These are phyloP conservation scores for Steinernema carpocapsae DNA, from an alignment of 2,888 invertebrate species.

Conservation along the genomic window DNA sequence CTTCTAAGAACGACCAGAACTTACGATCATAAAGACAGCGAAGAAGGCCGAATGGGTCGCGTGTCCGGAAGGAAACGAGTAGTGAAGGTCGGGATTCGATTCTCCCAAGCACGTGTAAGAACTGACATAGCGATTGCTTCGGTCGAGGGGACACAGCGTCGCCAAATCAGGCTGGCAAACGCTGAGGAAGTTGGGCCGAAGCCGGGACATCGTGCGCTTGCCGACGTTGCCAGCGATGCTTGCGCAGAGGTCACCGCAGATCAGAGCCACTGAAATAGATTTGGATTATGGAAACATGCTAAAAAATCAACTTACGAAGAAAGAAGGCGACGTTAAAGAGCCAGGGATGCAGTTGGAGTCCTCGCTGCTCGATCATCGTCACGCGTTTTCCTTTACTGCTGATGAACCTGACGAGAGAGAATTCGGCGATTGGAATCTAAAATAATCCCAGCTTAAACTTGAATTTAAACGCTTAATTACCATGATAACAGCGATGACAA, in stretches of 20 bases:
- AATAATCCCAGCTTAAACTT: slow-evolving; percentile 1
- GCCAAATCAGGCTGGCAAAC: slow-evolving; percentile 59
- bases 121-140: slow-evolving; percentile 50
- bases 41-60: slow-evolving; percentile 53
- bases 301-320: slow-evolving; percentile 36
- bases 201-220: slow-evolving; percentile 57
- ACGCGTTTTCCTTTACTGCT: slow-evolving; percentile 40
- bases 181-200: slow-evolving; percentile 59
- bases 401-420: slow-evolving; percentile 47
- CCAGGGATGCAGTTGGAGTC: slow-evolving; percentile 47
- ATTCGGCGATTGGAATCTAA: slow-evolving; percentile 44
- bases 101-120: slow-evolving; percentile 52
- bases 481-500: slow-evolving; percentile 45
- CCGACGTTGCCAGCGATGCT: slow-evolving; percentile 50
- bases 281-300: background rate
- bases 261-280: slow-evolving; percentile 46
- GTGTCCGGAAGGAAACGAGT: slow-evolving; percentile 57
- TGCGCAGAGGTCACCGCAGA: slow-evolving; percentile 50
- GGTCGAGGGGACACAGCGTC: slow-evolving; percentile 49
- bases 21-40: slow-evolving; percentile 57
- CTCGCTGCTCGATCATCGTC: background rate
- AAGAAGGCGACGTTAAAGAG: slow-evolving; percentile 49
- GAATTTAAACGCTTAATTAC: slow-evolving; percentile 43
- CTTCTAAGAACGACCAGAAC: slow-evolving; percentile 18
- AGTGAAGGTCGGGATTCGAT: slow-evolving; percentile 51